Conservation (phyloP, 2,113 vertebrate species). For the Xyrauchen texanus region DNA sequence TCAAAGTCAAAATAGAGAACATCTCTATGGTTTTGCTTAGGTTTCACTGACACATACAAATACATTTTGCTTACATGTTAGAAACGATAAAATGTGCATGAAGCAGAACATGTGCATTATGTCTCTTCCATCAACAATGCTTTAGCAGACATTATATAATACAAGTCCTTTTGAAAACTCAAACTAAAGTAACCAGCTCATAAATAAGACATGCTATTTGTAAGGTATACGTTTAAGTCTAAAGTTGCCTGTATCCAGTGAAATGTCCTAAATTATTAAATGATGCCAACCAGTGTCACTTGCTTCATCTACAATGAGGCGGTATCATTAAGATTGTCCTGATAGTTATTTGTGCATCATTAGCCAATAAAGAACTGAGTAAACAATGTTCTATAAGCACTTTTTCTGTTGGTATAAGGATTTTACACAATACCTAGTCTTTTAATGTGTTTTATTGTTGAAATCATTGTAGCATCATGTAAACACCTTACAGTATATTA, state of each 20-base stretch:
- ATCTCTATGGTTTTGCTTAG: too few species aligned
- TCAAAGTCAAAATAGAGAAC: too few species aligned
- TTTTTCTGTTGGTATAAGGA: too few species aligned
- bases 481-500: too few species aligned
- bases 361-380: conserved; percentile 4
- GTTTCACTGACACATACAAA: too few species aligned
- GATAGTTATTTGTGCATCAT: conserved; percentile 48
- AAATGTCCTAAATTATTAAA: conserved; percentile 74
- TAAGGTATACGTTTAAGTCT: conserved; percentile 71
- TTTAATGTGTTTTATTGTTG: too few species aligned
- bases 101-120: conserved; percentile 8
- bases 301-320: conserved; percentile 63
- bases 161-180: conserved; percentile 36
- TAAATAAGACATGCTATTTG: conserved; percentile 71
- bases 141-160: conserved; percentile 52
- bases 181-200: conserved; percentile 65
- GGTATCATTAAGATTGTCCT: conserved; percentile 55
- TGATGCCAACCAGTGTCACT: conserved; percentile 57
- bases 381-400: background rate
- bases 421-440: too few species aligned
- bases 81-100: background rate
- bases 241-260: conserved; percentile 74
- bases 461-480: too few species aligned
- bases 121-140: conserved; percentile 44
- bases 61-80: background rate